phyloP scores from a whole-genome alignment of 2,113 vertebrate genomes.

The Zosterops japonicus region DNA sequence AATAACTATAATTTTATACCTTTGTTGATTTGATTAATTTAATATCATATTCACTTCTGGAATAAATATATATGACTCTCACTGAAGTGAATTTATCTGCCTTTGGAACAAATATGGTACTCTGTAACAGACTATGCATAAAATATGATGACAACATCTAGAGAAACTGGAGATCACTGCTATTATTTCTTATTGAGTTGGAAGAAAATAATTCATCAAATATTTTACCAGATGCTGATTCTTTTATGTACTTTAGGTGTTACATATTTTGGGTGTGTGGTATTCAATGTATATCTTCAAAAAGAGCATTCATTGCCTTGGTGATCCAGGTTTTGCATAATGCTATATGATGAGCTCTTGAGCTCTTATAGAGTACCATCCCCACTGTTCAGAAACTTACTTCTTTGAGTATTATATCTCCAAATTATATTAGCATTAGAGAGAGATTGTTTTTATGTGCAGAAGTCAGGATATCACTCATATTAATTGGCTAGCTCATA shows the following conservation, averaged over 20 bases:
- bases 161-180: background rate
- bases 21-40: background rate
- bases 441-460: constrained; percentile 47
- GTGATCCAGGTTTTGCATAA: background rate
- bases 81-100: background rate
- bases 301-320: background rate
- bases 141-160: background rate
- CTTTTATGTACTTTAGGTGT: background rate
- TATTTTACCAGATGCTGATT: background rate
- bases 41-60: background rate
- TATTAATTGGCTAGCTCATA: constrained; percentile 56
- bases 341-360: background rate
- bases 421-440: constrained; percentile 47
- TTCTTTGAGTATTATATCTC: constrained; percentile 30
- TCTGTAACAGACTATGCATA: background rate
- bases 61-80: background rate
- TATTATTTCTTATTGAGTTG: background rate
- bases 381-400: constrained; percentile 39
- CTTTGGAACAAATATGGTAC: background rate
- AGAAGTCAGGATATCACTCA: constrained; percentile 47
- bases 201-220: background rate
- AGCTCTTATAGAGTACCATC: background rate
- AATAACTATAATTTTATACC: background rate
- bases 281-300: background rate
- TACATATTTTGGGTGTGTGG: background rate